A percentile compares a stretch with the other conserved stretches of the same genome.
Conservation (phyloP, 1,140 invertebrate species). For the Lucilia cuprina region DNA sequence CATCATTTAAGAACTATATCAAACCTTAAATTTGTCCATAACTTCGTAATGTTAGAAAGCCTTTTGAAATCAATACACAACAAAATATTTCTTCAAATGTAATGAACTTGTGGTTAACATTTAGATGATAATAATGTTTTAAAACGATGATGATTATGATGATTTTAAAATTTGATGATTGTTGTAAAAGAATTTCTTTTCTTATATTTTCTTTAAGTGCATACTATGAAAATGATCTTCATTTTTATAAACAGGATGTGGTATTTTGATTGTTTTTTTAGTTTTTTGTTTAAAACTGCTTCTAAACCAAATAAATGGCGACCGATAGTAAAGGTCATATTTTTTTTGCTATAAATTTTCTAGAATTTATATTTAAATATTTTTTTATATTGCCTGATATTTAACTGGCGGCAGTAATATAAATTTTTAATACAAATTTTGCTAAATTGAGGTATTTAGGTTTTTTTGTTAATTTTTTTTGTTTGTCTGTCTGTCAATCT, state of each 20-base stretch:
- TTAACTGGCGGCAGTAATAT: constrained; percentile 7
- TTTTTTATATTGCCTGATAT: neutral
- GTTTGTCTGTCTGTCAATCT: constrained; percentile 10
- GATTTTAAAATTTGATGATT: neutral
- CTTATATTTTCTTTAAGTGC: neutral
- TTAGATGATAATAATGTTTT: no score
- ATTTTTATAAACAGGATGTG: neutral
- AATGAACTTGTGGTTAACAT: no score
- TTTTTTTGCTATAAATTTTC: neutral
- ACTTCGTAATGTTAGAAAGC: no score
- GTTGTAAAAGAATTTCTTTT: neutral
- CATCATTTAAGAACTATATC: no score
- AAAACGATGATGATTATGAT: neutral
- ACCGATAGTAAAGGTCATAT: neutral
- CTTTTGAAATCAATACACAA: no score
- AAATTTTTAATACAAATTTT: constrained; percentile 34
- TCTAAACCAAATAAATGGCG: neutral
- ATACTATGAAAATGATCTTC: neutral
- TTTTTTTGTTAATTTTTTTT: constrained; percentile 29
- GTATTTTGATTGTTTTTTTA: neutral
- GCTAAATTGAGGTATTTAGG: constrained; percentile 34
- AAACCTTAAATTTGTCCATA: no score
- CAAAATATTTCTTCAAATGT: no score
- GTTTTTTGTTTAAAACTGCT: neutral
- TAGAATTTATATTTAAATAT: constrained; percentile 9